phyloP scores from a whole-genome alignment of 2,113 vertebrate species.

The Nettapus auritus region DNA sequence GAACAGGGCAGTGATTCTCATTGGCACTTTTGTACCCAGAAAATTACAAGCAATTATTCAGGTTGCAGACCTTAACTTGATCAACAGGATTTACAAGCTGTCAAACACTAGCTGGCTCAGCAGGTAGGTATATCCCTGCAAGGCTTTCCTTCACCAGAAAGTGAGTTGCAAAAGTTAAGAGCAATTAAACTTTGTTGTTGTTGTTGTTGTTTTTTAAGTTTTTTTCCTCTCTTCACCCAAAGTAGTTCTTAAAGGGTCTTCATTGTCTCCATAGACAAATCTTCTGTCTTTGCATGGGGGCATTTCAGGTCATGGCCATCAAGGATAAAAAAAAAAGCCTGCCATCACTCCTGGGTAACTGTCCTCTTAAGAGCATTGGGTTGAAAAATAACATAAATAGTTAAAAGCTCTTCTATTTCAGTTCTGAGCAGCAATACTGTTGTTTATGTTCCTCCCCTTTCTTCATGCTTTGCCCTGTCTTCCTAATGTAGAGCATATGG shows the following conservation, averaged over 20 bases:
- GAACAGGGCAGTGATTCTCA: background rate
- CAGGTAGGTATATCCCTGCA: background rate
- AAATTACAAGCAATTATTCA: slow-evolving; percentile 48
- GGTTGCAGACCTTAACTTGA: slow-evolving; percentile 19
- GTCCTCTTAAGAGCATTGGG: background rate
- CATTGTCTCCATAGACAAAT: background rate
- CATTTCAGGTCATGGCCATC: background rate
- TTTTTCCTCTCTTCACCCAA: background rate
- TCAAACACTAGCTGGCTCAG: background rate
- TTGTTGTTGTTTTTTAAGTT: background rate
- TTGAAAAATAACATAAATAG: background rate
- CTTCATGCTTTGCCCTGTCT: background rate
- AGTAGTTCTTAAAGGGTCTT: background rate
- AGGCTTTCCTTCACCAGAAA: background rate
- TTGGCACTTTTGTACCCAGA: background rate
- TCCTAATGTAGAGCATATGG: background rate
- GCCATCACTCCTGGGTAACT: background rate
- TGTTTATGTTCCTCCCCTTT: background rate
- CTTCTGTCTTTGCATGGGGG: background rate
- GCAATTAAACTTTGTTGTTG: background rate
- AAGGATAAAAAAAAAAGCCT: background rate
- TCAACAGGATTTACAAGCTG: slow-evolving; percentile 23
- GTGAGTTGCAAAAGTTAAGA: background rate
- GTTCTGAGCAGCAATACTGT: background rate
- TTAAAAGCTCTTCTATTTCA: background rate